phyloP scores from a whole-genome alignment of 2,113 vertebrate genomes.

The Cephalopterus ornatus region DNA sequence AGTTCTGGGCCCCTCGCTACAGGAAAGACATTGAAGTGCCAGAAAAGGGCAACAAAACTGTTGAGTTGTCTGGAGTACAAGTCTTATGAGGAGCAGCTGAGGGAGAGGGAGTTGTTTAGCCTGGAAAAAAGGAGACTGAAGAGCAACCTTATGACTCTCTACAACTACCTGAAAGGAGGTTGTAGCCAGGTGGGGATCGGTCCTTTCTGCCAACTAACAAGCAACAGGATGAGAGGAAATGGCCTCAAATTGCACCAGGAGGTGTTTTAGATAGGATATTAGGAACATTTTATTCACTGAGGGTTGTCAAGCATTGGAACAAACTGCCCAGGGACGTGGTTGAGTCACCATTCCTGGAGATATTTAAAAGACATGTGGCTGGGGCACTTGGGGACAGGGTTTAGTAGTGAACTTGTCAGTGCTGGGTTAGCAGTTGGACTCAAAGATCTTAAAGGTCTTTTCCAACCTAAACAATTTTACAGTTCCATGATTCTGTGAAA shows the following conservation, averaged over 20 bases:
- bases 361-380: not conserved
- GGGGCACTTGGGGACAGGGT: not conserved
- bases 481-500: not conserved
- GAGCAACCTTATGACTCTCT: too few species aligned
- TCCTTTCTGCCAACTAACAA: not conserved
- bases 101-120: not conserved
- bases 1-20: not conserved
- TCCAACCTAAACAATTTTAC: not conserved
- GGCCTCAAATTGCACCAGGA: not conserved
- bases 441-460: not conserved
- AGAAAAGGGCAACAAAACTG: not conserved
- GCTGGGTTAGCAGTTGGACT: not conserved
- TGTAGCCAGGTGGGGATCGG: not conserved
- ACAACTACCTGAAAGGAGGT: not conserved
- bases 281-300: not conserved
- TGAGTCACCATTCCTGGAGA: not conserved
- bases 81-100: not conserved
- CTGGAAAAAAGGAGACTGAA: not conserved
- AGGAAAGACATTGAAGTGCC: not conserved
- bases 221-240: not conserved
- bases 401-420: not conserved
- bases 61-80: not conserved
- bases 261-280: not conserved
- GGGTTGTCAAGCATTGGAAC: not conserved
- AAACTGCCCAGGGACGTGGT: not conserved